These are phyloP conservation scores for Telmatochromis sp. DNA, from an alignment of 2,113 vertebrate genomes.

Conservation along the genomic window DNA sequence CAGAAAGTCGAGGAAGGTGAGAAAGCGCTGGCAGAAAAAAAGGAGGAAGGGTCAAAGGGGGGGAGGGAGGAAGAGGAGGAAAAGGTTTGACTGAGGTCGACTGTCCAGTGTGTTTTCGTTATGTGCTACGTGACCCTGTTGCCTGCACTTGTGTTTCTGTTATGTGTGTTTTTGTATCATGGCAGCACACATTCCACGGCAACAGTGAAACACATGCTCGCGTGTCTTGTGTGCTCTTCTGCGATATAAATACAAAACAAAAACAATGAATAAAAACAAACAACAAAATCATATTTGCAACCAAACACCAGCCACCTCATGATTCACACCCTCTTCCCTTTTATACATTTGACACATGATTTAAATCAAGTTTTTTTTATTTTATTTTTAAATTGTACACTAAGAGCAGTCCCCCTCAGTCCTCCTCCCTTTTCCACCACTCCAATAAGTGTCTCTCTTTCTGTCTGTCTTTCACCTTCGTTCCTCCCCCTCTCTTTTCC, in stretches of 20 bases:
- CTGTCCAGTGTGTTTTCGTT: slow-evolving; percentile 68
- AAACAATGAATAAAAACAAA: slow-evolving; percentile 60
- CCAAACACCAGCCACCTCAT: slow-evolving; percentile 59
- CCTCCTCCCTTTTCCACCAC: slow-evolving; percentile 39
- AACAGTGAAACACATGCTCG: slow-evolving; percentile 68
- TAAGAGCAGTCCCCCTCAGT: slow-evolving; percentile 44
- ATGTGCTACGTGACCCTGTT: slow-evolving; percentile 70
- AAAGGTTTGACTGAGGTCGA: slow-evolving; percentile 60
- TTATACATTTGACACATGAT: slow-evolving; percentile 62
- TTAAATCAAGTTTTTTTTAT: slow-evolving; percentile 19
- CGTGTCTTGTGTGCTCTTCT: slow-evolving; percentile 72
- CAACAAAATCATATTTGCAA: slow-evolving; percentile 52
- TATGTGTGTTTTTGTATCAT: slow-evolving; percentile 5
- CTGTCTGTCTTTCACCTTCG: neutral
- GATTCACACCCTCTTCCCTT: slow-evolving; percentile 64
- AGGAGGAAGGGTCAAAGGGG: slow-evolving; percentile 12
- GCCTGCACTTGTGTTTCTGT: slow-evolving; percentile 31
- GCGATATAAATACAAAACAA: slow-evolving; percentile 67
- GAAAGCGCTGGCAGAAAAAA: slow-evolving; percentile 20
- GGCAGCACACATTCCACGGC: slow-evolving; percentile 55
- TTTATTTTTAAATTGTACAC: slow-evolving; percentile 48
- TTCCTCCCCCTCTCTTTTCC: slow-evolving; percentile 10
- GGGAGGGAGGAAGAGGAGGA: slow-evolving; percentile 19
- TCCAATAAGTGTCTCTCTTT: slow-evolving; percentile 34
- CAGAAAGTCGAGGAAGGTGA: slow-evolving; percentile 26